These are phyloP conservation scores for Stercorarius parasiticus DNA, from an alignment of 2,113 vertebrate genomes.

Conservation along the genomic window DNA sequence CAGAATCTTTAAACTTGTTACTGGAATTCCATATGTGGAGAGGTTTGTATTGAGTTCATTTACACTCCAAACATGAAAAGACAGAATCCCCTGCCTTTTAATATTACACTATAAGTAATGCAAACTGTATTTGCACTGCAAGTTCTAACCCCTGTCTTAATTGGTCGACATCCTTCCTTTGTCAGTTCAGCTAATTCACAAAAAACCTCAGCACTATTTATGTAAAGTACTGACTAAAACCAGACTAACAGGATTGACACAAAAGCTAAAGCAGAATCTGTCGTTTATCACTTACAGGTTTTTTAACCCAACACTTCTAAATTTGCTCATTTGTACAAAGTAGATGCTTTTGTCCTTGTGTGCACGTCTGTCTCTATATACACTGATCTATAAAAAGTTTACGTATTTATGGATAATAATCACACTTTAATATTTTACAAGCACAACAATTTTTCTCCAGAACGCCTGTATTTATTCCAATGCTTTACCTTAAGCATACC, in stretches of 20 bases:
- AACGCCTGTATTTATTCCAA: not conserved
- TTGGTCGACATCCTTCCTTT: not conserved
- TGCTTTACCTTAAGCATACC: not conserved
- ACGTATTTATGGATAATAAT: not conserved
- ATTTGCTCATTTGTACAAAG: not conserved
- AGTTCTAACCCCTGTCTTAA: not conserved
- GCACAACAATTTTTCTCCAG: not conserved
- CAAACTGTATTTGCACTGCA: not conserved
- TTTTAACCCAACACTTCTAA: not conserved
- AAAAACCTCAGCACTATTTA: not conserved
- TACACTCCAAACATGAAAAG: not conserved
- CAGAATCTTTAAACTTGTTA: not conserved
- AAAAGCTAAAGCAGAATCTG: not conserved
- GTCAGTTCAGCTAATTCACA: not conserved
- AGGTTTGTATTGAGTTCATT: not conserved
- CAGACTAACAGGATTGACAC: not conserved
- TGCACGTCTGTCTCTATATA: accelerated
- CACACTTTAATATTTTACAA: not conserved
- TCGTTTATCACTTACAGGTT: accelerated
- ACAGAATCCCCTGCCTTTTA: not conserved
- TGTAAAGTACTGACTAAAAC: not conserved
- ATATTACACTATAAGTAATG: not conserved
- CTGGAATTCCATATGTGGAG: not conserved
- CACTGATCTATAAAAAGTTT: not conserved
- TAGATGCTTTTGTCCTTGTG: not conserved